Evolutionary conservation across 2,888 invertebrate genomes (phyloP), one percentile per base, ranked within the genome.

Genomic region (Drosophila recens): DNA sequence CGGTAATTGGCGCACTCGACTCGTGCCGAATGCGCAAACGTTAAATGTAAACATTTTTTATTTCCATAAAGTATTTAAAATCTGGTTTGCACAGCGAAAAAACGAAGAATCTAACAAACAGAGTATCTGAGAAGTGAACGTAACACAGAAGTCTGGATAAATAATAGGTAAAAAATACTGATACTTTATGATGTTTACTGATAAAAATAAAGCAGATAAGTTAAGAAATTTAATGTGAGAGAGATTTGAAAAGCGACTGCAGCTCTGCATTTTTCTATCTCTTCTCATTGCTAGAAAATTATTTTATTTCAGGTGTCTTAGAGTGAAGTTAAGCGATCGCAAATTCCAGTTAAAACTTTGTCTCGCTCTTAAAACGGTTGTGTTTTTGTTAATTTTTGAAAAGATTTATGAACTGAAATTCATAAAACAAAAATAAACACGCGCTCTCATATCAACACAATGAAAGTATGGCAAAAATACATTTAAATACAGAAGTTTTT

Each of bases 371-470:
- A 27, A 27, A 27, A 27, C 27, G 27, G 4, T 13, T 36, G 4
- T 13, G 11, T 36, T 13, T 36, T 27, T 27, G 27, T 27, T 27
- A 27, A 34, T 11, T 36, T 40, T 40, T 15, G 9, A 52, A 52
- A n/a, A 36, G 51, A 48, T 52, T 56, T 51, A 20, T 49, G 9
- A 40, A 30, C 23, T 42, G 20, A 67, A 71, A 15, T 15, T 15
- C 40, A 40, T 23, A 54, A 57, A 53, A 48, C 40, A 42, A 72
- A 54, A 45, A 48, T 54, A 20, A 63, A 62, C 51, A 52, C 64
- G 59, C 66, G 66, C 48, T 75, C 75, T 85, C 82, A 86, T 86
- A 82, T 86, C 85, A 86, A 86, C 85, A 86, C 87, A 87, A 80
- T 53, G 75, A 75, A 82, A 84, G 71, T 64, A 68, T 64, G 69